Conservation (phyloP, 2,797 vertebrate species). For the Pangasius mekongensis region DNA sequence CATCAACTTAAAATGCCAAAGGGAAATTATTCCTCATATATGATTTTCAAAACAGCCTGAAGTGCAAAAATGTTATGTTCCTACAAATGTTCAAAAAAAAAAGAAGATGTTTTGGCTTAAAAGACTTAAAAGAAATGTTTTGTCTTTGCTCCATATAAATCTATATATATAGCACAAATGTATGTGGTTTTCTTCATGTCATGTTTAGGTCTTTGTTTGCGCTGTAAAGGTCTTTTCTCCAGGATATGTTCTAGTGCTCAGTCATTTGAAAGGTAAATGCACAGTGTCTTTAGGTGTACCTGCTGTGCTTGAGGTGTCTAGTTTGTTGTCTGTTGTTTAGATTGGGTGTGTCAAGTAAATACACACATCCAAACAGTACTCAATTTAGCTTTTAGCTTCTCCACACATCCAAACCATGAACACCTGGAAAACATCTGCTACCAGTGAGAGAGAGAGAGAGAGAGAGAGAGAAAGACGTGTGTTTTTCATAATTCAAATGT, state of each 20-base stretch:
- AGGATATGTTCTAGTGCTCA: background rate
- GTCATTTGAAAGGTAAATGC: slow-evolving; percentile 8
- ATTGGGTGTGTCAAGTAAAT: slow-evolving; percentile 29
- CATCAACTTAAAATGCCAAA: slow-evolving; percentile 51
- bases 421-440: background rate
- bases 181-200: background rate
- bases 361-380: slow-evolving; percentile 20
- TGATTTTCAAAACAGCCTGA: background rate
- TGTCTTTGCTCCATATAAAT: background rate
- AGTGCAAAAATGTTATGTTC: background rate
- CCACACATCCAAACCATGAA: background rate
- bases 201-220: background rate
- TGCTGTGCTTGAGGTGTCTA: slow-evolving; percentile 32
- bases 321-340: slow-evolving; percentile 44
- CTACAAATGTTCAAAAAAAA: background rate
- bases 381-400: slow-evolving; percentile 14
- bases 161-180: background rate
- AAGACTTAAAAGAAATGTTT: background rate
- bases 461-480: background rate
- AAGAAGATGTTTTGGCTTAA: no score
- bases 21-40: slow-evolving; percentile 34
- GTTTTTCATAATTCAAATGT: slow-evolving; percentile 25
- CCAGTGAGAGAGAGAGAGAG: background rate
- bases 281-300: slow-evolving; percentile 16
- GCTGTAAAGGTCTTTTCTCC: background rate